phyloP scores from a whole-genome alignment of 2,113 vertebrate species.

The Proteles cristata region DNA sequence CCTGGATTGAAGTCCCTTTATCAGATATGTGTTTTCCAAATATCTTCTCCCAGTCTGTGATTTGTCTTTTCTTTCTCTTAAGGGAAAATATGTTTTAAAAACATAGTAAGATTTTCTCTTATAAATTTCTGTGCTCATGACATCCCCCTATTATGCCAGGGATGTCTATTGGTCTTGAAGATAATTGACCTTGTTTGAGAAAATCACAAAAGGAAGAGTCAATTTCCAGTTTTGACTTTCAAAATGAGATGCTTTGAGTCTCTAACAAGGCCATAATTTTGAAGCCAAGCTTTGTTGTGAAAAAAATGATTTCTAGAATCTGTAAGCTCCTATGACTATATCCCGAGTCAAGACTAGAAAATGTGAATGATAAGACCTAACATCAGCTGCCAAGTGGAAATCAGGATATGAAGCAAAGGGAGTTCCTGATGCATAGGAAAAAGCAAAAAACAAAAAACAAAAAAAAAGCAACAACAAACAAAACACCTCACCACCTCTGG shows the following conservation, averaged over 20 bases:
- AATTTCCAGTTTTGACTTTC: background rate
- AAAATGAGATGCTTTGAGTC: background rate
- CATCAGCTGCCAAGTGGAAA: background rate
- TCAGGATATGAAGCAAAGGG: no score
- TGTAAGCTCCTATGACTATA: background rate
- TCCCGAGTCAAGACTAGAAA: background rate
- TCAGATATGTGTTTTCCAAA: background rate
- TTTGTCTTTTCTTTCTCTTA: background rate
- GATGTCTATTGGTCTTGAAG: background rate
- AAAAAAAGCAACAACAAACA: no score
- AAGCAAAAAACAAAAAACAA: background rate
- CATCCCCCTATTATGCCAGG: background rate
- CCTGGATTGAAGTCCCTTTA: background rate
- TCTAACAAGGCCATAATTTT: background rate
- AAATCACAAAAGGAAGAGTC: background rate
- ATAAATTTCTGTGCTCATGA: background rate
- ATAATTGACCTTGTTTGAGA: background rate
- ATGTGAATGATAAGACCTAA: background rate
- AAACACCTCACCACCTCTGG: background rate
- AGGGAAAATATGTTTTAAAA: background rate
- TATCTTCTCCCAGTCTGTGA: background rate
- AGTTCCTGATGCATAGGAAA: background rate
- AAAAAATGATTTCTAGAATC: background rate
- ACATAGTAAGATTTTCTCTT: background rate
- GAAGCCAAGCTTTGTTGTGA: background rate